Conservation (phyloP, 2,113 vertebrate species). For the Poeciliopsis turrubarensis region DNA sequence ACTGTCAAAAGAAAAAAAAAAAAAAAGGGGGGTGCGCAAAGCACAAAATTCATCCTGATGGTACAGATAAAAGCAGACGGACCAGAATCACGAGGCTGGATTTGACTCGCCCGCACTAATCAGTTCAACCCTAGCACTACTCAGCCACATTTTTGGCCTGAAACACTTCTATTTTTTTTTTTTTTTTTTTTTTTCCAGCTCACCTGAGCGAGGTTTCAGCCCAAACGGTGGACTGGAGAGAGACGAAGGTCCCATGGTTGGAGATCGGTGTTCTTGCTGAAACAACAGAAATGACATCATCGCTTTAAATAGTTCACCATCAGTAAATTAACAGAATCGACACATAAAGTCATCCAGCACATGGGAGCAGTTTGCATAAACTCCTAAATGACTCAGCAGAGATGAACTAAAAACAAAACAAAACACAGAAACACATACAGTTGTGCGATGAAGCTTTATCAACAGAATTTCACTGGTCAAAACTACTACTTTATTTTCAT, state of each 20-base stretch:
- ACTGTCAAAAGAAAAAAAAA: constrained; percentile 5
- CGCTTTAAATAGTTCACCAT: neutral
- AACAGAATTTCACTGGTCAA: neutral
- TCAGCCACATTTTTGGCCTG: neutral
- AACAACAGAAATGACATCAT: neutral
- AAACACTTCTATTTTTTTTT: neutral
- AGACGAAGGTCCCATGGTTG: constrained; percentile 72
- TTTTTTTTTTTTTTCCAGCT: constrained; percentile 25
- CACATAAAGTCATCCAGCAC: neutral
- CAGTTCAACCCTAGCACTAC: neutral
- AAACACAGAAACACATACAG: constrained; percentile 5
- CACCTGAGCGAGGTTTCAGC: constrained; percentile 95
- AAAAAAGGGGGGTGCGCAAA: neutral
- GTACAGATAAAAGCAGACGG: constrained; percentile 14
- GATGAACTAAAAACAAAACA: neutral
- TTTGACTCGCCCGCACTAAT: neutral
- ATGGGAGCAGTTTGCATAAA: constrained; percentile 4
- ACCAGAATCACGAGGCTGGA: neutral
- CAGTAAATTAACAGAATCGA: neutral
- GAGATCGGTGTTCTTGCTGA: constrained; percentile 81
- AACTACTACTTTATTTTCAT: neutral
- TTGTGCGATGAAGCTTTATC: constrained; percentile 1
- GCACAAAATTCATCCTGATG: neutral
- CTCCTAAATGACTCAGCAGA: constrained; percentile 10
- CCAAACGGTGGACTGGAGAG: constrained; percentile 84